These are phyloP conservation scores for Lepidurus apus DNA, from an alignment of 1,140 invertebrate species.

Conservation along the genomic window DNA sequence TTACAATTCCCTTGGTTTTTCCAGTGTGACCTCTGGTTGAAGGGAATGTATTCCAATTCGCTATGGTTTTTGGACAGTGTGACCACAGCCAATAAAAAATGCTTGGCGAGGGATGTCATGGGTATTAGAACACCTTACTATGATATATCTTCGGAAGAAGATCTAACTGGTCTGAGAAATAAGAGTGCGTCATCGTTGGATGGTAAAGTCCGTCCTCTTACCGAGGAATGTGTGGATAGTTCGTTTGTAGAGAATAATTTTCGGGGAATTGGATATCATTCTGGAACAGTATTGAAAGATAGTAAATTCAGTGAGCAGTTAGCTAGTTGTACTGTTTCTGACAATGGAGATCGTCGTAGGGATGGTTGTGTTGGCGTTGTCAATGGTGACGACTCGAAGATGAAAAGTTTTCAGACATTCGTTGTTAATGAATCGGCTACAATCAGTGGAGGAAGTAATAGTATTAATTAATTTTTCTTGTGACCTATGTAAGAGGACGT, in stretches of 20 bases:
- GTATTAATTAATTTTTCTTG: neutral
- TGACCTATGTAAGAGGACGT: neutral
- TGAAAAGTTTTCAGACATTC: neutral
- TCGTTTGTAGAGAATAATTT: neutral
- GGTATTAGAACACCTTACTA: neutral
- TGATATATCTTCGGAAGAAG: neutral
- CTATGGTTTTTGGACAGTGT: too few species aligned
- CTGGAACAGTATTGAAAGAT: neutral
- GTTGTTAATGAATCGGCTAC: neutral
- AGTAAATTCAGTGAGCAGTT: neutral
- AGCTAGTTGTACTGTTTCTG: neutral
- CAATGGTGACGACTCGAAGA: neutral
- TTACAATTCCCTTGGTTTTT: too few species aligned
- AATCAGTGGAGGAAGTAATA: neutral
- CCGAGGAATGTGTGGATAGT: neutral
- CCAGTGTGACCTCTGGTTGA: too few species aligned
- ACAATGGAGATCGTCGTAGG: neutral
- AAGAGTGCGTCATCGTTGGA: neutral
- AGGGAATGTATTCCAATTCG: too few species aligned
- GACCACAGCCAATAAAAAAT: too few species aligned
- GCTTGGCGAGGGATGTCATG: neutral
- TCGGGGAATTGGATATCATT: neutral
- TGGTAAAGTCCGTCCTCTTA: neutral
- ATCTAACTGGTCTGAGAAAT: neutral
- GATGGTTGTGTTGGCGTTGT: neutral